Evolutionary conservation across 2,888 invertebrate genomes (phyloP).

Genomic region (Cantharis rufa): DNA sequence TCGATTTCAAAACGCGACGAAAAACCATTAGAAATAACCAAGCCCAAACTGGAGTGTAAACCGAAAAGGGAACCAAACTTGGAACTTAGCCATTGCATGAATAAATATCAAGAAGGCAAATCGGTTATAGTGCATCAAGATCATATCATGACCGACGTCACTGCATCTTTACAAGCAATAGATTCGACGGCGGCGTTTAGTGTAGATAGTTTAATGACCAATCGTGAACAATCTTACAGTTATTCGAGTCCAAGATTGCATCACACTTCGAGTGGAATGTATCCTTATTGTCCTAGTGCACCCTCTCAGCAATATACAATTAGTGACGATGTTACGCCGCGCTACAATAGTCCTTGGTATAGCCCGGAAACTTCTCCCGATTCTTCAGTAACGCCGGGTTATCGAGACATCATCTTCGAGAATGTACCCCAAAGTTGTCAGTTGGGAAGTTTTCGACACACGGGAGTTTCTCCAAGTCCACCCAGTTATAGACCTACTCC

Average conservation of each 20-base stretch:
- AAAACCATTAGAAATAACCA: slow-evolving; percentile 57
- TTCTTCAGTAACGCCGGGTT: slow-evolving; percentile 39
- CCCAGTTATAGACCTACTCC: slow-evolving; percentile 59
- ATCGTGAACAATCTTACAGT: slow-evolving; percentile 49
- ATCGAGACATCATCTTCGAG: slow-evolving; percentile 53
- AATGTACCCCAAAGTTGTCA: slow-evolving; percentile 56
- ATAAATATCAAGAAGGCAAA: slow-evolving; percentile 49
- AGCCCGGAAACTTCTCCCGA: slow-evolving; percentile 59
- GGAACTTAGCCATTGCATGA: slow-evolving; percentile 60
- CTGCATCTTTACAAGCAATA: slow-evolving; percentile 52
- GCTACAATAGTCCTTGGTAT: slow-evolving; percentile 61
- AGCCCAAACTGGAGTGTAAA: slow-evolving; percentile 61
- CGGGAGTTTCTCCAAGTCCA: slow-evolving; percentile 59
- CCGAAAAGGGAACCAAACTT: slow-evolving; percentile 73
- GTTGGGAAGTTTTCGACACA: slow-evolving; percentile 55
- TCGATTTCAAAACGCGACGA: slow-evolving; percentile 48
- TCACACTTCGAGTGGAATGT: slow-evolving; percentile 59
- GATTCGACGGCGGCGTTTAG: slow-evolving; percentile 60
- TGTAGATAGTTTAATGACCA: slow-evolving; percentile 66
- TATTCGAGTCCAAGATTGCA: slow-evolving; percentile 51
- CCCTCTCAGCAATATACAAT: slow-evolving; percentile 50
- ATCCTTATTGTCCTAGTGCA: slow-evolving; percentile 60
- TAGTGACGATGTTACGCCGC: slow-evolving; percentile 49
- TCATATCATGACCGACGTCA: slow-evolving; percentile 43
- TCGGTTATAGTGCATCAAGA: slow-evolving; percentile 55